These are phyloP conservation scores for Epinephelus cyanopodus DNA, from an alignment of 2,113 vertebrate genomes.

Conservation along the genomic window DNA sequence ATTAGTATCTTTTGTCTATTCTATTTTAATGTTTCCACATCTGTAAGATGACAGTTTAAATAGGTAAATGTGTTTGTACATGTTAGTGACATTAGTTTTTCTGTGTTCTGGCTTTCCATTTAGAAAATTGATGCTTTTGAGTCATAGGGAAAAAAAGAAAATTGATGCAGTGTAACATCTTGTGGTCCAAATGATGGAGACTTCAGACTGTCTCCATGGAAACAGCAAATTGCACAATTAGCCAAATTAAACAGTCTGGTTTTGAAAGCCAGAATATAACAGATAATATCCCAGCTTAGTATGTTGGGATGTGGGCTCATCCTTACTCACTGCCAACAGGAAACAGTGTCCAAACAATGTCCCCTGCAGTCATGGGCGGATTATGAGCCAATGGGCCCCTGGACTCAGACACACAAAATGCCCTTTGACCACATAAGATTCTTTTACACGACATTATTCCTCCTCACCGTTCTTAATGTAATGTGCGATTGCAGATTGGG, in stretches of 20 bases:
- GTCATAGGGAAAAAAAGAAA: too few species aligned
- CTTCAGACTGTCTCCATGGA: slow-evolving; percentile 9
- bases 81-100: not conserved
- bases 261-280: not conserved
- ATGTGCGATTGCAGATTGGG: too few species aligned
- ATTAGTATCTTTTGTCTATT: not conserved
- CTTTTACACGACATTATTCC: too few species aligned
- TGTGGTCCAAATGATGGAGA: not conserved
- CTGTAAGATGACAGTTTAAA: not conserved
- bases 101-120: too few species aligned
- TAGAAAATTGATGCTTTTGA: too few species aligned
- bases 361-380: too few species aligned
- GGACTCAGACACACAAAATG: too few species aligned
- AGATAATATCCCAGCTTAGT: not conserved
- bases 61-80: not conserved
- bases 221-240: not conserved
- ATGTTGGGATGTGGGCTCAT: not conserved
- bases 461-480: too few species aligned
- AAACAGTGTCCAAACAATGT: not conserved
- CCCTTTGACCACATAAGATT: too few species aligned
- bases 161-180: not conserved
- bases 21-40: not conserved
- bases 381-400: too few species aligned
- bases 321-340: not conserved
- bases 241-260: slow-evolving; percentile 3